Evolutionary conservation across 2,888 invertebrate species (phyloP).

Genomic region (Patella ulyssiponensis): DNA sequence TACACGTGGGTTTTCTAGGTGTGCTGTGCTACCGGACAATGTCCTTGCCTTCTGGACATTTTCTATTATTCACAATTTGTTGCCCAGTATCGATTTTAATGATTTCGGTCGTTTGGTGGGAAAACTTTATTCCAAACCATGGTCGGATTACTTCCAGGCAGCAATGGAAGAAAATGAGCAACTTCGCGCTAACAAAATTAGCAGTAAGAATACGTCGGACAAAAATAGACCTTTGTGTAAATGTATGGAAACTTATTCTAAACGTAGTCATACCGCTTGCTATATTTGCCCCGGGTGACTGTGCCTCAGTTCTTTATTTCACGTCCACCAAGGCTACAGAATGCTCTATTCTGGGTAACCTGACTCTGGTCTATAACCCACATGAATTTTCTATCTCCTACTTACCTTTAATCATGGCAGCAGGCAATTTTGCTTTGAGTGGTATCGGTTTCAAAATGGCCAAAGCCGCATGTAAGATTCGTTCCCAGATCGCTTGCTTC

Average conservation of each 20-base stretch:
- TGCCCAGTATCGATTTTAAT: not conserved
- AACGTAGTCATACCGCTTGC: conserved; percentile 46
- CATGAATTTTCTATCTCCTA: conserved; percentile 18
- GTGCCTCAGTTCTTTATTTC: conserved; percentile 43
- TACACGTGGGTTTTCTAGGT: not conserved
- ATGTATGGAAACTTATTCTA: conserved; percentile 51
- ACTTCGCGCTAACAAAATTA: not conserved
- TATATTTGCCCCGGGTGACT: conserved; percentile 39
- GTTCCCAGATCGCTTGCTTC: conserved; percentile 17
- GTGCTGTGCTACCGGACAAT: not conserved
- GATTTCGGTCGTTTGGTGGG: not conserved
- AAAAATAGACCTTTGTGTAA: conserved; percentile 17
- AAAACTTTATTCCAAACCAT: not conserved
- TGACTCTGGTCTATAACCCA: conserved; percentile 28
- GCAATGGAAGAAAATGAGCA: not conserved
- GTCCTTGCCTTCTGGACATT: not conserved
- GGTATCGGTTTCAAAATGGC: conserved; percentile 13
- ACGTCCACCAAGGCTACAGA: conserved; percentile 18
- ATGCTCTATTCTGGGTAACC: conserved; percentile 33
- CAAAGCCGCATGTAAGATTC: conserved; percentile 16
- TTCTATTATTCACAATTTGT: too few relatives aligned
- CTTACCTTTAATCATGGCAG: conserved; percentile 19
- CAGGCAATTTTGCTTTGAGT: not conserved
- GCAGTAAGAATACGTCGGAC: not conserved
- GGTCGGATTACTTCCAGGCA: not conserved